Conservation (phyloP, 2,888 invertebrate species). For the Ischnus inquisitorius region DNA sequence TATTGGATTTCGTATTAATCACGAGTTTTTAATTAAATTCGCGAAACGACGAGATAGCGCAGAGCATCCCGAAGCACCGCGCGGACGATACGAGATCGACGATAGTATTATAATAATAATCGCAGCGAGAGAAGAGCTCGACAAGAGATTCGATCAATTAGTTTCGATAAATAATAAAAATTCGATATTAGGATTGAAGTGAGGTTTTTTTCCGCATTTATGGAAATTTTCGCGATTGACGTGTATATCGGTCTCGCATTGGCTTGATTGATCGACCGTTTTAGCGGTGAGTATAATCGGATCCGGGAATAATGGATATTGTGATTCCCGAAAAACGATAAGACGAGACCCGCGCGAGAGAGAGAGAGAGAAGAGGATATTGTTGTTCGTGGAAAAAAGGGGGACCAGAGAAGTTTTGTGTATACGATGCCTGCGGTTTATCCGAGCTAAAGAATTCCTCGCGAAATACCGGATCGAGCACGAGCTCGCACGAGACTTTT, state of each 20-base stretch:
- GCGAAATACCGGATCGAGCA: conserved; percentile 60
- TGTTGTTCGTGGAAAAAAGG: conserved; percentile 64
- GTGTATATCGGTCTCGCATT: not conserved
- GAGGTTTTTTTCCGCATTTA: not conserved
- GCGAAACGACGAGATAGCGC: not conserved
- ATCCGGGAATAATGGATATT: not conserved
- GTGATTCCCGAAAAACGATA: conserved; percentile 1
- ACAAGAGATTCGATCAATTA: too few relatives aligned
- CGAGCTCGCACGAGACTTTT: conserved; percentile 55
- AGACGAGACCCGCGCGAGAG: not conserved
- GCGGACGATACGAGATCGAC: too few relatives aligned
- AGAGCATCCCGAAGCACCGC: not conserved
- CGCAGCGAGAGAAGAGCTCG: too few relatives aligned
- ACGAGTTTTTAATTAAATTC: conserved; percentile 49
- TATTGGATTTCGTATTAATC: conserved; percentile 53
- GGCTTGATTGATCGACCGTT: conserved; percentile 5
- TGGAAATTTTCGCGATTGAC: not conserved
- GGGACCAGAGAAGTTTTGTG: conserved; percentile 40
- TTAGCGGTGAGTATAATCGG: conserved; percentile 4
- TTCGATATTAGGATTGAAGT: too few relatives aligned
- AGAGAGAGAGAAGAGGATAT: conserved; percentile 37
- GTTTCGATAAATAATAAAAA: too few relatives aligned
- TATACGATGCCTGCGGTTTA: conserved; percentile 49
- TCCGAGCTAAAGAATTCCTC: conserved; percentile 54
- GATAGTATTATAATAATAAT: not conserved